Evolutionary conservation across 2,888 invertebrate genomes (phyloP), one percentile per base, ranked within the genome.

Genomic region (Phrixothrix hirtus): DNA sequence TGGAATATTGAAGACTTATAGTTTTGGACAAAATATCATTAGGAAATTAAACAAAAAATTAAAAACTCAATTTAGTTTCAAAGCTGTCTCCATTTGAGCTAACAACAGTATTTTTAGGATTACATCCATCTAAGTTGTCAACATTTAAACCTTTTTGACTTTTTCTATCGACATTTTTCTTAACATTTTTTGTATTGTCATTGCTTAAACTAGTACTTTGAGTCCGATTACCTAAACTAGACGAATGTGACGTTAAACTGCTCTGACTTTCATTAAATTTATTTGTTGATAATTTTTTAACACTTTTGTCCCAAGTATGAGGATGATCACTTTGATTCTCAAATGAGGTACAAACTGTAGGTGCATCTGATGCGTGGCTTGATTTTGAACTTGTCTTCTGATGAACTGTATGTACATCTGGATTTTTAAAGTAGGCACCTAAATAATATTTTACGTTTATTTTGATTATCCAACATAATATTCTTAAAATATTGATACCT

Each of bases 141-240:
- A 15, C 36, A 5, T 44, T 36, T 9, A 15, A 43, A 17, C 47
- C 57, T 46, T 57, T 62, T 16, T 45, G 61, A 27, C 61, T 64
- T 49, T 62, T 64, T 38, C 65, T 63, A 53, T 61, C 63, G 16
- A 58, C 54, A 50, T 64, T 63, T 44, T 71, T 71, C 41, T 65
- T 63, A 31, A 61, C 60, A 46, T 61, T 59, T 9, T 61, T 55
- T 32, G 55, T 50, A n/a, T 59, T 60, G 30, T 75, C 75, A 57
- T 63, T 65, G 55, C 75, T 77, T 47, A 77, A 64, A 44, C 69
- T 75, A 21, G 75, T 76, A 58, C 76, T 76, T 59, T 76, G 76
- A n/a, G 76, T 77, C 16, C 68, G 69, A 50, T 75, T 75, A 10
- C 76, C 76, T 26, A 75, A 57, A 59, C 74, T 75, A 3, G 64